Base-by-base conservation (phyloP, 2,888 invertebrate genomes). In the Erebia palarica region DNA sequence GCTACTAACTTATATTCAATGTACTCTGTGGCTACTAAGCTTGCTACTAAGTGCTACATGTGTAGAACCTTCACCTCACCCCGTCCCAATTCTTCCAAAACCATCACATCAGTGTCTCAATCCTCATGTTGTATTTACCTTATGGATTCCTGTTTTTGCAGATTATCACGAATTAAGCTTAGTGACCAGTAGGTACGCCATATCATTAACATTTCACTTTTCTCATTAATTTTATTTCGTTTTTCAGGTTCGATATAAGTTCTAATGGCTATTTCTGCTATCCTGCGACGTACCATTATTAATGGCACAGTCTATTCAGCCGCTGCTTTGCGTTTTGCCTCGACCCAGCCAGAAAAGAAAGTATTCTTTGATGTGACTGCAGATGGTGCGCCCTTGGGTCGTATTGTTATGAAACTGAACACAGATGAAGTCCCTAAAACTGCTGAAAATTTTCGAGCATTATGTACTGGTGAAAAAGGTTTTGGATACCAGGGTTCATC, bases 371-470 rank as follows among this genome's bases (percentile, higher is more conserved):
- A 99, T 91, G 96, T 99, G 92, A 94, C 96, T 77, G 97, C 97
- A 75, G 97, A 97, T 87, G 96, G 95, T 68, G 94, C 95, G 80
- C 93, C 96, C 44, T 94, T 97, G 68, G 98, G 99, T 55, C 95
- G 98, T 75, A 96, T 99, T 81, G 94, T 96, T 27, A 98, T 99
- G 83, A 97, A 98, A 96, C 94, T 98, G 67, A 95, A 97, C 78
- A 92, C 94, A 73, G 98, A 98, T 85, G 96, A 98, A 73, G 98
- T 98, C 65, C 99, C 99, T 8, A 98, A 97, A 91, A 99, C 98
- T 0, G 96, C 97, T 65, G 98, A 98, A 86, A 99, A 99, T 89
- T 99, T 99, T 95, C 96, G 99, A 78, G 97, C 97, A 14, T 94
- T 99, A 68, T 99, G 99, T 92, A 91, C 92, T 0, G 92, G 92